Evolutionary conservation across 2,113 vertebrate species (phyloP).

Genomic region (Bungarus multicinctus): DNA sequence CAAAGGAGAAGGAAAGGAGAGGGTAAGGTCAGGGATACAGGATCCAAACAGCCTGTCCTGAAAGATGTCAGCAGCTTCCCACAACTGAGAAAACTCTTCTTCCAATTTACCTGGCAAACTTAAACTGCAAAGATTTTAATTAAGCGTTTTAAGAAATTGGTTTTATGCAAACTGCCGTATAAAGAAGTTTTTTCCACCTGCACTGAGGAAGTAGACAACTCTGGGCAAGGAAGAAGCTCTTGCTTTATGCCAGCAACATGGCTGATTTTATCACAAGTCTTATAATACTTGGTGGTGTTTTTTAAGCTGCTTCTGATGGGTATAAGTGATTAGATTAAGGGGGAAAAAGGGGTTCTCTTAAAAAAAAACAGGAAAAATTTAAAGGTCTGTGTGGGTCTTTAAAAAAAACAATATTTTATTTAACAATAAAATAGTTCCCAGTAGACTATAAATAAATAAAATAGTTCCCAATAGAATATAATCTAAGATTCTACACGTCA

Average conservation of each 20-base stretch:
- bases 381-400: not conserved
- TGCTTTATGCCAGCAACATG: not conserved
- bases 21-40: not conserved
- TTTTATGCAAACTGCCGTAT: slow-evolving; percentile 21
- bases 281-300: slow-evolving; percentile 2
- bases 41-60: not conserved
- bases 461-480: not conserved
- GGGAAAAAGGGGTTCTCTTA: no score
- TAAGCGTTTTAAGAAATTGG: slow-evolving; percentile 32
- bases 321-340: not conserved
- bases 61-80: not conserved
- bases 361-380: not conserved
- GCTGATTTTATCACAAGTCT: slow-evolving; percentile 14
- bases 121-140: slow-evolving; percentile 31
- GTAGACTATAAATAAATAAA: not conserved
- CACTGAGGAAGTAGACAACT: slow-evolving; percentile 2
- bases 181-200: not conserved
- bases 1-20: not conserved
- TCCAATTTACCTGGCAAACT: slow-evolving; percentile 18
- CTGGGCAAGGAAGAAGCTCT: not conserved
- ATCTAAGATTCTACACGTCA: not conserved
- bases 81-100: not conserved
- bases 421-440: not conserved
- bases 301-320: slow-evolving; percentile 2
- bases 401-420: no score